Conservation (phyloP, 2,888 invertebrate species). For the Spicauda simplicius region DNA sequence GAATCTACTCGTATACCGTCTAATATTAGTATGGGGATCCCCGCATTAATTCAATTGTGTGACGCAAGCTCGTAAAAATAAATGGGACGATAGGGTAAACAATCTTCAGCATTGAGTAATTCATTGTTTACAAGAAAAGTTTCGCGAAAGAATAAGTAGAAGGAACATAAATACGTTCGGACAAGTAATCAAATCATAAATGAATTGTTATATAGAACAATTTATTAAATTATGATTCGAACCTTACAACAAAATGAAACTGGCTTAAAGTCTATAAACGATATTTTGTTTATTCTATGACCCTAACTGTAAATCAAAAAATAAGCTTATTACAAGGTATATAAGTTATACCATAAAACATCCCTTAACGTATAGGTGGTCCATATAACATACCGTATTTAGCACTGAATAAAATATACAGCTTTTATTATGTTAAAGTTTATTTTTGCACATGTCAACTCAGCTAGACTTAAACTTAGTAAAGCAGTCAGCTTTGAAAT, state of each 20-base stretch:
- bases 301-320: not conserved
- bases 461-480: not conserved
- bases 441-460: not conserved
- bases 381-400: not conserved
- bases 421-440: not conserved
- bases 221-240: too few relatives aligned
- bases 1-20: not conserved
- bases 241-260: too few relatives aligned
- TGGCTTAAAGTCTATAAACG: too few relatives aligned
- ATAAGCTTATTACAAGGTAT: not conserved
- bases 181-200: too few relatives aligned
- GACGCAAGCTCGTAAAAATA: conserved; percentile 30
- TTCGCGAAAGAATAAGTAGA: not conserved
- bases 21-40: conserved; percentile 13
- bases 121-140: conserved; percentile 6
- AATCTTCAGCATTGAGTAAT: conserved; percentile 16
- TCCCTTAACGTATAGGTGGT: too few relatives aligned
- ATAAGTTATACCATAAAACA: too few relatives aligned
- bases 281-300: too few relatives aligned
- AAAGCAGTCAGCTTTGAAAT: not conserved
- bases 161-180: too few relatives aligned
- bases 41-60: conserved; percentile 22
- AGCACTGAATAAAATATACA: not conserved
- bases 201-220: too few relatives aligned
- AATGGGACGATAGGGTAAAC: conserved; percentile 14